A percentile compares a stretch with the other conserved stretches of the same genome.
Evolutionary conservation across 2,888 invertebrate genomes (phyloP).

Genomic region (Drosophila picticornis): DNA sequence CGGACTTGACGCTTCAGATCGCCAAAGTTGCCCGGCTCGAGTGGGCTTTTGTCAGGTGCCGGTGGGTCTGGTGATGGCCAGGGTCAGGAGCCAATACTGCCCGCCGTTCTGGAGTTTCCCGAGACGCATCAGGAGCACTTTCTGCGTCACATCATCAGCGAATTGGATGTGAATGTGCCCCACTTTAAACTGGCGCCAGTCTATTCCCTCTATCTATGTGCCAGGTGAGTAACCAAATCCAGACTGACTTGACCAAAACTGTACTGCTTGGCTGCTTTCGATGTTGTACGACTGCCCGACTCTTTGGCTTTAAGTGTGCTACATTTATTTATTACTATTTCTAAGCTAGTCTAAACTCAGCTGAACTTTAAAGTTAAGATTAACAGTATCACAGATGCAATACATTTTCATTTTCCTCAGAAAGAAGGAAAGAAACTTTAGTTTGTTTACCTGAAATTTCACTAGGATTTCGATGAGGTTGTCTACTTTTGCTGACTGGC

Average conservation of each 20-base stretch:
- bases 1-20: slow-evolving; percentile 63
- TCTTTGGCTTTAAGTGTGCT: not conserved
- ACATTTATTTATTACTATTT: not conserved
- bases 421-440: not conserved
- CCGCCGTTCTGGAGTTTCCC: slow-evolving; percentile 97
- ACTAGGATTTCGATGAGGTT: not conserved
- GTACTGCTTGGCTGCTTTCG: slow-evolving; percentile 12
- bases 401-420: not conserved
- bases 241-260: not conserved
- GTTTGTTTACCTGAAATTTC: not conserved
- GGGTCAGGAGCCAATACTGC: slow-evolving; percentile 95
- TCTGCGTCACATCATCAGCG: slow-evolving; percentile 93
- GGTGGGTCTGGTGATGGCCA: slow-evolving; percentile 84
- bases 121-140: slow-evolving; percentile 98
- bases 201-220: slow-evolving; percentile 97
- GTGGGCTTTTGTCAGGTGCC: slow-evolving; percentile 59
- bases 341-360: not conserved
- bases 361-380: not conserved
- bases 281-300: slow-evolving; percentile 29
- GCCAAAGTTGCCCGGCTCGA: slow-evolving; percentile 79
- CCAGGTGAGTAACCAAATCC: slow-evolving; percentile 86
- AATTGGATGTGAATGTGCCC: slow-evolving; percentile 94
- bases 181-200: slow-evolving; percentile 98
- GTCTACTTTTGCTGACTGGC: not conserved
- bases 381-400: not conserved